phyloP scores from a whole-genome alignment of 92 coral and sea anemone genomes.

The Isaurus tuberculatus region DNA sequence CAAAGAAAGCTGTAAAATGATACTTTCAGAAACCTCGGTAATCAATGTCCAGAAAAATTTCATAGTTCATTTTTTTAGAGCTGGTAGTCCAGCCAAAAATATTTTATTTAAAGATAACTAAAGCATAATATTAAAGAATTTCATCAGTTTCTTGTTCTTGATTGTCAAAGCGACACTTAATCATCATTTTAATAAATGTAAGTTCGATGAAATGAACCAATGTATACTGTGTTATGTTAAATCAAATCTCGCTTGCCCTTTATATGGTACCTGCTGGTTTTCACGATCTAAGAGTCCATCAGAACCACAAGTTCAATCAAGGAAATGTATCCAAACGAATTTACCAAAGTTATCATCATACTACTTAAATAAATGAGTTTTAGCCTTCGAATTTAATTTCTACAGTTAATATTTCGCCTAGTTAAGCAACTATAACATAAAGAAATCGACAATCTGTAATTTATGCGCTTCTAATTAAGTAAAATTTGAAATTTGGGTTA shows the following conservation, averaged over 20 bases:
- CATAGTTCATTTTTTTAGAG: neutral
- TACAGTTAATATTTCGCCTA: neutral
- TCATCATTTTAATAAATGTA: neutral
- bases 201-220: neutral
- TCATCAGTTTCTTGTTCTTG: too few species aligned
- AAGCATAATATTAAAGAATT: neutral
- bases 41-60: neutral
- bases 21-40: neutral
- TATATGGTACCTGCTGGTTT: neutral
- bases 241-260: neutral
- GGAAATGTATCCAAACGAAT: neutral
- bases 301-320: conserved; percentile 20
- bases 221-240: neutral
- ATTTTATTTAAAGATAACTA: neutral
- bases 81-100: neutral
- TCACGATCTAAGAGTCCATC: neutral
- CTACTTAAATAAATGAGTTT: neutral
- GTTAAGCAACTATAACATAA: neutral
- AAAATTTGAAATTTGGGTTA: neutral
- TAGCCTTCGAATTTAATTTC: neutral
- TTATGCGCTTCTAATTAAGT: conserved; percentile 18
- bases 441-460: conserved; percentile 11
- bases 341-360: neutral
- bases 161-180: too few species aligned
- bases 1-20: neutral